Base-by-base conservation (phyloP, 2,888 invertebrate species). In the Abscondita cerata region DNA sequence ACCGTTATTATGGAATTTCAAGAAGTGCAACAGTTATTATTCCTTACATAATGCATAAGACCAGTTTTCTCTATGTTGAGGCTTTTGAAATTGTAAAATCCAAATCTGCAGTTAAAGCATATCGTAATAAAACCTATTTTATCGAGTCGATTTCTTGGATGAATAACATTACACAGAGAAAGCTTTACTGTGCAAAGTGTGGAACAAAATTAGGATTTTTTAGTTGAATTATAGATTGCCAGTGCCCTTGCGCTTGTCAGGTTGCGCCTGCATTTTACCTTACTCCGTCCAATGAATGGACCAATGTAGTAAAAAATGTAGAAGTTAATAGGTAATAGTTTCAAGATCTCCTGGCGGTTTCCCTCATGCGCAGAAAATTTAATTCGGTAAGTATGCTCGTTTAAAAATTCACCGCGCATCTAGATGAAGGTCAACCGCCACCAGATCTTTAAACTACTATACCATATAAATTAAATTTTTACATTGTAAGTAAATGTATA, bases 91-190 rank as follows among this genome's bases (percentile, higher is more conserved):
- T n/a, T n/a, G n/a, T n/a, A n/a, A n/a, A n/a, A n/a, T n/a, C n/a
- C n/a, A n/a, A 74, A 13, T 75, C 76, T 40, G 74, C 73, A 59
- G 50, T 55, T 33, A 52, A 65, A 55, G 57, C 19, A 51, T 75
- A 81, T 52, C 96, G 95, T 77, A 85, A 84, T 2, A 87, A 87
- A 72, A 92, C 91, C 70, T 87, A 91, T 79, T 96, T 96, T 81
- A 85, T 95, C 64, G 96, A 96, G 81, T 96, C 96, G 0, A 84
- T 96, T 75, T 83, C 88, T 9, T 96, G 96, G 96, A 96, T 96
- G 95, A 83, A 84, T 51, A 85, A 88, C 72, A 87, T 91, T 46
- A 82, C 86, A 38, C 86, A 91, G 73, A 95, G 95, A 36, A 95
- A 95, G 80, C 84, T 96, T 65, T 85, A 89, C 79, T 92, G 96